These are phyloP conservation scores for Ceuthmochares aereus DNA, from an alignment of 2,113 vertebrate genomes.

Conservation along the genomic window DNA sequence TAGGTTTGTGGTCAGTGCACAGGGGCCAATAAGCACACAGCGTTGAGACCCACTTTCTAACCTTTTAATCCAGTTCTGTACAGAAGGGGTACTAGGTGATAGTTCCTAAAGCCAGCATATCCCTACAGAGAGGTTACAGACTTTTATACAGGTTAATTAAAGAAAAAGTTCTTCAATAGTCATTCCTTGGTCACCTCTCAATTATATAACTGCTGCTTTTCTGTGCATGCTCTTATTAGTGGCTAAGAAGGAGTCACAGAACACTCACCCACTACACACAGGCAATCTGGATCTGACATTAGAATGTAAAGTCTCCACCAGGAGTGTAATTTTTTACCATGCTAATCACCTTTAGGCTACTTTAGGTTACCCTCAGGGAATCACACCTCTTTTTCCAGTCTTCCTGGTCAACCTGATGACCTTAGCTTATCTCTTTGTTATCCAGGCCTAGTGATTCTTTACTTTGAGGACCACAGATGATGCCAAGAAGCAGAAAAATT, in stretches of 20 bases:
- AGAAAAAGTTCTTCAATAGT: background rate
- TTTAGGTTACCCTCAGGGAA: too few relatives aligned
- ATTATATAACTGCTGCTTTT: background rate
- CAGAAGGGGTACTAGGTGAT: background rate
- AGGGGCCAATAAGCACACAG: background rate
- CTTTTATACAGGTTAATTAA: background rate
- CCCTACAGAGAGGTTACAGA: background rate
- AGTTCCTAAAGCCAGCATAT: background rate
- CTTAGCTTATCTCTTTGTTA: too few relatives aligned
- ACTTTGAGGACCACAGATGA: background rate
- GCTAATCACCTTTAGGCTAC: too few relatives aligned
- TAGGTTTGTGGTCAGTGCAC: background rate
- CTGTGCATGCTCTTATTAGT: background rate
- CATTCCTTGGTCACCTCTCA: background rate
- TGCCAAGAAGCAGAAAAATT: background rate
- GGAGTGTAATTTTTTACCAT: too few relatives aligned
- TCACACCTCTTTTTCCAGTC: too few relatives aligned
- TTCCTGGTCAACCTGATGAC: too few relatives aligned
- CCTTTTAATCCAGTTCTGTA: background rate
- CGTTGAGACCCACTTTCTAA: background rate
- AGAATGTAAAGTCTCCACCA: too few relatives aligned
- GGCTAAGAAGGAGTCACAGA: too few relatives aligned
- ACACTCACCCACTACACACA: too few relatives aligned
- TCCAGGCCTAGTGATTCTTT: too few relatives aligned
- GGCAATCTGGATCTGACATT: too few relatives aligned